A percentile compares a stretch with the other conserved stretches of the same genome.
Evolutionary conservation across 2,888 invertebrate genomes (phyloP).

Genomic region (Aphidius colemani): DNA sequence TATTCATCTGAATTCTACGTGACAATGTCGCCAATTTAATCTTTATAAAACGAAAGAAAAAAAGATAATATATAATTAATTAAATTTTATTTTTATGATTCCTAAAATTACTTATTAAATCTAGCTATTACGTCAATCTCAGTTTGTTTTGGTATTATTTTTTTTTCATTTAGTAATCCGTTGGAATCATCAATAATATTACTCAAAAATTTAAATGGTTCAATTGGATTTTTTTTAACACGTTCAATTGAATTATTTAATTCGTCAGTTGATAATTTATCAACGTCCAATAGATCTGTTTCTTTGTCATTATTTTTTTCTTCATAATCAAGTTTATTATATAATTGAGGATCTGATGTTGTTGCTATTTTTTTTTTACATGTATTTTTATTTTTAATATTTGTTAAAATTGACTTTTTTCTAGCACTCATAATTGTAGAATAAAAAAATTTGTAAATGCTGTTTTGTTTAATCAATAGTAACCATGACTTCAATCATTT

Average conservation of each 20-base stretch:
- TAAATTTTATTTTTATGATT: no score
- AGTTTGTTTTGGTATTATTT: constrained; percentile 30
- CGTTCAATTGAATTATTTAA: constrained; percentile 34
- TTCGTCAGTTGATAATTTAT: constrained; percentile 31
- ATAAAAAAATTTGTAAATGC: neutral
- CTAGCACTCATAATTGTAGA: neutral
- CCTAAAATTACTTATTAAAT: neutral
- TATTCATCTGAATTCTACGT: constrained; percentile 61
- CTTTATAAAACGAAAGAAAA: constrained; percentile 27
- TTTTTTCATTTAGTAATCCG: neutral
- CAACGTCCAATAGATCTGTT: constrained; percentile 18
- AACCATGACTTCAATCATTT: neutral
- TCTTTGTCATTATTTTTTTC: neutral
- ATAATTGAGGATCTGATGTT: neutral
- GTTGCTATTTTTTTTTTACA: neutral
- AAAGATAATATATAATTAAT: neutral
- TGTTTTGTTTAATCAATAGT: constrained; percentile 6
- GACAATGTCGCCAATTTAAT: constrained; percentile 60
- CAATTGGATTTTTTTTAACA: constrained; percentile 32
- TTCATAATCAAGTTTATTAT: neutral
- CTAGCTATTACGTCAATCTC: constrained; percentile 40
- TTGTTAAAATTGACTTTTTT: neutral
- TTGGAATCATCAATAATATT: constrained; percentile 30
- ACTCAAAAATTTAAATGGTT: constrained; percentile 40
- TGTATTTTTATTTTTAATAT: neutral